A percentile compares a stretch with the other conserved stretches of the same genome.
Evolutionary conservation across 2,888 invertebrate species (phyloP).

Genomic region (Eupithecia subfuscata): DNA sequence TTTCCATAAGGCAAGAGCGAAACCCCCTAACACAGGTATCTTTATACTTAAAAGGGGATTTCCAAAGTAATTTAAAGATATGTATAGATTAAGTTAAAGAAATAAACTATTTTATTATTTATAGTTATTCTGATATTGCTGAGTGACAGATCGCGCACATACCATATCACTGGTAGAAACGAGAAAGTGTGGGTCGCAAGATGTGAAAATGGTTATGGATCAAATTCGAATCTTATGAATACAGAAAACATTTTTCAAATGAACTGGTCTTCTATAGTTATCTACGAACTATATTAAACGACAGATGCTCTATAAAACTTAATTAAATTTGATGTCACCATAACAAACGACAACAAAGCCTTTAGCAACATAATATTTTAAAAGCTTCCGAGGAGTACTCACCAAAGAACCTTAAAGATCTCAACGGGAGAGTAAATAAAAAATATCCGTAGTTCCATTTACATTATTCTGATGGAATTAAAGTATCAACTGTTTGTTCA

Average conservation of each 20-base stretch:
- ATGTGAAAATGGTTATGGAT: neutral
- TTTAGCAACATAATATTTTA: neutral
- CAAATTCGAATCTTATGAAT: neutral
- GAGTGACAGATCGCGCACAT: neutral
- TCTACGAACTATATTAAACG: neutral
- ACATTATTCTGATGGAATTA: conserved; percentile 52
- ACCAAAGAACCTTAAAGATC: neutral
- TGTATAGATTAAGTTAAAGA: too few species aligned
- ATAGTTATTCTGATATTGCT: neutral
- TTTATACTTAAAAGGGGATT: too few species aligned
- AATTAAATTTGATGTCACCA: neutral
- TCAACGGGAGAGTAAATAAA: conserved; percentile 39
- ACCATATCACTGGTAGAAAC: neutral
- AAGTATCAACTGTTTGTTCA: conserved; percentile 61
- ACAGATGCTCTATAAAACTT: neutral
- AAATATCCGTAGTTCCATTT: conserved; percentile 49
- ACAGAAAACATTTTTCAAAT: too few species aligned
- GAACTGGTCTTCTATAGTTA: neutral
- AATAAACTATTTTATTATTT: too few species aligned
- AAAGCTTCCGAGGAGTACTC: neutral
- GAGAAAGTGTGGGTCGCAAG: neutral
- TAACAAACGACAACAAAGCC: neutral
- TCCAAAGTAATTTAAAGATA: too few species aligned
- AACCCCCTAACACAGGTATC: too few species aligned
- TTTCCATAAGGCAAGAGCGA: too few species aligned